phyloP scores from a whole-genome alignment of 2,888 invertebrate genomes.

The Mayetiola destructor region DNA sequence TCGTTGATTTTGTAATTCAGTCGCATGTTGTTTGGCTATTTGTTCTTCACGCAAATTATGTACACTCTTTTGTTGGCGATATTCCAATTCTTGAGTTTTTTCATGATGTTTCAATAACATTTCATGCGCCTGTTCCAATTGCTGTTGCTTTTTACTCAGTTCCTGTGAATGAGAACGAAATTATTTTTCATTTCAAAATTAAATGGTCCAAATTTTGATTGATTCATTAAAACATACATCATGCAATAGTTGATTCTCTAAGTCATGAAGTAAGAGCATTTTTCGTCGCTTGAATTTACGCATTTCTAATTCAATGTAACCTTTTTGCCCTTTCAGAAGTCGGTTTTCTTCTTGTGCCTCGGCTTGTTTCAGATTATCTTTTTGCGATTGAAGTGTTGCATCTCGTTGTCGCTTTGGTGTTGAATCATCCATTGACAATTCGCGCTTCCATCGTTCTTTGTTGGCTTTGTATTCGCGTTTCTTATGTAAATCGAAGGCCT shows the following conservation, averaged over 20 bases:
- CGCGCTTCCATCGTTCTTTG: conserved; percentile 93
- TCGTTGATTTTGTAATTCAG: conserved; percentile 86
- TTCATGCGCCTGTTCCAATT: conserved; percentile 85
- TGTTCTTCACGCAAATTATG: conserved; percentile 82
- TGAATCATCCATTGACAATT: conserved; percentile 79
- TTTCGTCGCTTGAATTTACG: conserved; percentile 84
- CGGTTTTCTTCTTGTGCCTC: conserved; percentile 84
- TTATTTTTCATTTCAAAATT: too few relatives aligned
- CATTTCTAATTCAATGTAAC: conserved; percentile 82
- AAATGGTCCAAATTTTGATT: neutral
- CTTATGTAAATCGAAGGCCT: conserved; percentile 80
- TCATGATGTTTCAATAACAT: conserved; percentile 94
- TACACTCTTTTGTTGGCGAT: conserved; percentile 86
- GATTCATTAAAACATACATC: conserved; percentile 45
- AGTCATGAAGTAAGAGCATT: conserved; percentile 68
- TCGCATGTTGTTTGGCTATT: conserved; percentile 76
- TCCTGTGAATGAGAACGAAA: conserved; percentile 44
- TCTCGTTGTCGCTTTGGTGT: conserved; percentile 84
- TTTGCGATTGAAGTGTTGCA: conserved; percentile 79
- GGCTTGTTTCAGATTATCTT: conserved; percentile 78
- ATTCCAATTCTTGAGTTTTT: conserved; percentile 90
- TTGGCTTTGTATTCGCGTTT: conserved; percentile 94
- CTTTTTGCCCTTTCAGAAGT: conserved; percentile 73
- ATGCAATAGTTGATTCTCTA: conserved; percentile 79
- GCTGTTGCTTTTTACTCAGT: conserved; percentile 84